Percentiles rank a stretch among this genome's conserved stretches.
These are phyloP conservation scores for Tragelaphus scriptus DNA, from an alignment of 2,113 vertebrate species.

Conservation along the genomic window DNA sequence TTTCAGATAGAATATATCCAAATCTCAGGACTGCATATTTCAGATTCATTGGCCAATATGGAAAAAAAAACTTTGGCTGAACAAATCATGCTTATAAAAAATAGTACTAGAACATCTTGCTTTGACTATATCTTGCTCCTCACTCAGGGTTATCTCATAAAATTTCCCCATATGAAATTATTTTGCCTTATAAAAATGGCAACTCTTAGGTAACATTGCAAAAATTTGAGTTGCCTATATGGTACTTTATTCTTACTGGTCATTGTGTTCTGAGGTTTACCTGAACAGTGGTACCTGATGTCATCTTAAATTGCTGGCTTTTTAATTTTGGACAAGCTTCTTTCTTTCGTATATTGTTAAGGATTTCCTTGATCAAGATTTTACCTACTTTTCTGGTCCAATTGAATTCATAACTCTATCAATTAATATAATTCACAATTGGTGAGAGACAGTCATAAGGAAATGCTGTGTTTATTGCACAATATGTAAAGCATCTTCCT, in stretches of 20 bases:
- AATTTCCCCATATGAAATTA: not conserved
- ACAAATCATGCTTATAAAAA: not conserved
- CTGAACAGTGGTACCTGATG: not conserved
- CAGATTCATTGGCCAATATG: not conserved
- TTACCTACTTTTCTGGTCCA: not conserved
- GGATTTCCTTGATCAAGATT: not conserved
- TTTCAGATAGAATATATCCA: not conserved
- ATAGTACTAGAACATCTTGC: not conserved
- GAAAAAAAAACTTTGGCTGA: not conserved
- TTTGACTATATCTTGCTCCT: not conserved
- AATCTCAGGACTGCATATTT: not conserved
- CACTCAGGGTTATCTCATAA: not conserved
- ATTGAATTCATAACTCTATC: not conserved
- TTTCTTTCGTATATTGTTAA: not conserved
- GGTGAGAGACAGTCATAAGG: not conserved
- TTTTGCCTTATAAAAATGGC: not conserved
- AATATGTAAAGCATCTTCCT: not conserved
- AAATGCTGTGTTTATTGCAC: not conserved
- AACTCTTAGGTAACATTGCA: not conserved
- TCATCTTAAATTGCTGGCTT: not conserved
- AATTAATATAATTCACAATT: not conserved
- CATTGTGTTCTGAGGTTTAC: not conserved
- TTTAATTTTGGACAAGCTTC: not conserved
- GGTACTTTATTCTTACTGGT: not conserved
- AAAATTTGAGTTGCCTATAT: not conserved